Conservation (phyloP, 2,797 vertebrate species). For the Zenarchopterus dispar region DNA sequence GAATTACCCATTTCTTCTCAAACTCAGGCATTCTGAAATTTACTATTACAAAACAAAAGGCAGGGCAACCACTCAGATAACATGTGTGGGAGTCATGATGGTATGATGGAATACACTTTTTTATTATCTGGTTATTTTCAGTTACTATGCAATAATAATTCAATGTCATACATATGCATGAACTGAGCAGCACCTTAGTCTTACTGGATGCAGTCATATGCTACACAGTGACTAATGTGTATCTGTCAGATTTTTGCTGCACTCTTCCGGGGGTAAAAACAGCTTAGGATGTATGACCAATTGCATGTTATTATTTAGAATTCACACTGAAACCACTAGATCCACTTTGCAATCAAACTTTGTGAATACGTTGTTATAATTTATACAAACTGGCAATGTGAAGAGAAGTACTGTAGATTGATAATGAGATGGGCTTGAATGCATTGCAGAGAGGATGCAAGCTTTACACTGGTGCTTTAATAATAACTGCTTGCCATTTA, state of each 20-base stretch:
- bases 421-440: background rate
- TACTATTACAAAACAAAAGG: slow-evolving; percentile 27
- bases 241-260: slow-evolving; percentile 9
- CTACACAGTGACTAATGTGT: background rate
- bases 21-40: slow-evolving; percentile 33
- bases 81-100: slow-evolving; percentile 26
- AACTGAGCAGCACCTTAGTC: slow-evolving; percentile 19
- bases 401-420: background rate
- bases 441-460: slow-evolving; percentile 5
- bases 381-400: background rate
- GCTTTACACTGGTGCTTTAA: slow-evolving; percentile 20
- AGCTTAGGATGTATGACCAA: slow-evolving; percentile 30
- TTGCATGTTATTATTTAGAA: slow-evolving; percentile 24
- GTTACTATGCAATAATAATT: slow-evolving; percentile 3
- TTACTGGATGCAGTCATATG: slow-evolving; percentile 1
- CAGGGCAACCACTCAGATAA: slow-evolving; percentile 6
- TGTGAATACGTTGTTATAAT: slow-evolving; percentile 3
- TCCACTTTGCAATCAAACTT: slow-evolving; percentile 25
- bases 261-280: slow-evolving; percentile 31
- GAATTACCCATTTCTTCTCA: slow-evolving; percentile 17
- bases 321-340: slow-evolving; percentile 26
- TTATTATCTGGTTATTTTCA: slow-evolving; percentile 4
- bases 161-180: slow-evolving; percentile 12
- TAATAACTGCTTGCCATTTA: slow-evolving; percentile 14
- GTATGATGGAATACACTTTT: background rate